Base-by-base conservation (phyloP, 2,113 vertebrate species). In the Eubucco bourcierii region DNA sequence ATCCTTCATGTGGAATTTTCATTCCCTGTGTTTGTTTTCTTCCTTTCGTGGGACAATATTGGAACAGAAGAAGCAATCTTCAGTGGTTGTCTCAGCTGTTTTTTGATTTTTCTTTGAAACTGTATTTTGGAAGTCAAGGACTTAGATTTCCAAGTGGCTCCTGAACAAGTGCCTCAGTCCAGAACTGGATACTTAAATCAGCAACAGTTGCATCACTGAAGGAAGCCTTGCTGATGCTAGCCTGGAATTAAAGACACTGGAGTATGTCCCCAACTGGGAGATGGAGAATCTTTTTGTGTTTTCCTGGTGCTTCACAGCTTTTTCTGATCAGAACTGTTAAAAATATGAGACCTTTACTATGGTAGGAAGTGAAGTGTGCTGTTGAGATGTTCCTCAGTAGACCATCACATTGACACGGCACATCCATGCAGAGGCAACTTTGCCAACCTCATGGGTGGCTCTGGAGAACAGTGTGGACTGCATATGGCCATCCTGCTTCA, bases 361-460 rank as follows among this genome's bases (percentile, higher is more conserved):
- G 4, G 12, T 25, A 11, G 16, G 12, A 12, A 29, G 18, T 18
- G 9, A 46, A 37, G 9, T 0, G 39, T 21, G 10, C 15, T 0
- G 2, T 37, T 66, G 52, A 44, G 58, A 15, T 1, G 0, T 18
- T 66, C 39, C 39, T 71, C 0, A 2, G 41, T 28, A 39, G 34
- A 15, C 10, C 10, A 4, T 37, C 6, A 4, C 15, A 0, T 53
- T 19, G 50, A 27, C 13, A 5, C 7, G 50, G 34, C n/a, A 14
- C 19, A 17, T 41, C 12, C 5, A 1, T 28, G 24, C 47, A 17
- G 77, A 52, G 52, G 19, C 31, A 24, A 4, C 17, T 28, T 66
- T 25, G 8, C 13, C 53, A 27, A 37, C 55, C 47, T 67, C 47
- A 3, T 19, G 56, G 66, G 20, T 7, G 13, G 17, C 37, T 33